phyloP scores from a whole-genome alignment of 2,113 vertebrate species.

The Neodontobutis hainanensis region DNA sequence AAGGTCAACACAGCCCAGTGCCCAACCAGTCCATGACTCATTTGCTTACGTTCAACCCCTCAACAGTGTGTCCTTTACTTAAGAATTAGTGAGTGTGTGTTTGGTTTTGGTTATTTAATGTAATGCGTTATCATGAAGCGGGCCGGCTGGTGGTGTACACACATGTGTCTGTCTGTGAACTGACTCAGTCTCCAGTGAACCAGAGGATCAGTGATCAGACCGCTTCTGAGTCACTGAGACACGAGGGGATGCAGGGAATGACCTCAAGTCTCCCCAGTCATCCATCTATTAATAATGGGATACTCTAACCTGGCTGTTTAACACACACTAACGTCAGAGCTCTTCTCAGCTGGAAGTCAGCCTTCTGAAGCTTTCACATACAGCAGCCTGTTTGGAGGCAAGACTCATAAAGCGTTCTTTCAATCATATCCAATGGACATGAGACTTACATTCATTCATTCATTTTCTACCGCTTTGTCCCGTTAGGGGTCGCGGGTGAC shows the following conservation, averaged over 20 bases:
- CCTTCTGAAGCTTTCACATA: slow-evolving; percentile 35
- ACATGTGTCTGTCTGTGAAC: background rate
- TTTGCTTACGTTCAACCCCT: too few species aligned
- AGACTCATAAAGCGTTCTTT: slow-evolving; percentile 3
- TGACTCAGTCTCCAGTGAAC: slow-evolving; percentile 48
- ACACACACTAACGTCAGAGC: slow-evolving; percentile 64
- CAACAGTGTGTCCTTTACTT: too few species aligned
- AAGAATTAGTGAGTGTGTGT: too few species aligned
- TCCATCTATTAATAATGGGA: slow-evolving; percentile 62
- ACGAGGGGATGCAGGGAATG: slow-evolving; percentile 28
- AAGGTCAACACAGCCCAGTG: too few species aligned
- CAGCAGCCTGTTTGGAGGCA: slow-evolving; percentile 18
- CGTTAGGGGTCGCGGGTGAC: too few species aligned
- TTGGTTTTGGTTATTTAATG: too few species aligned
- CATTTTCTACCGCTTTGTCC: too few species aligned
- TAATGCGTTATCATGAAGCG: background rate
- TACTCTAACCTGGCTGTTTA: slow-evolving; percentile 72
- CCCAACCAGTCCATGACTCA: too few species aligned
- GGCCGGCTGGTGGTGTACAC: background rate
- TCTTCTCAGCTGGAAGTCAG: slow-evolving; percentile 65
- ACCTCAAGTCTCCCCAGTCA: slow-evolving; percentile 57
- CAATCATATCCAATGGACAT: background rate
- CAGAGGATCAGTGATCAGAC: slow-evolving; percentile 42
- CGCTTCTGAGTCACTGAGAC: slow-evolving; percentile 51
- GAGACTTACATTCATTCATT: background rate